Conservation (phyloP, 2,797 vertebrate genomes). For the Uromys caudimaculatus region DNA sequence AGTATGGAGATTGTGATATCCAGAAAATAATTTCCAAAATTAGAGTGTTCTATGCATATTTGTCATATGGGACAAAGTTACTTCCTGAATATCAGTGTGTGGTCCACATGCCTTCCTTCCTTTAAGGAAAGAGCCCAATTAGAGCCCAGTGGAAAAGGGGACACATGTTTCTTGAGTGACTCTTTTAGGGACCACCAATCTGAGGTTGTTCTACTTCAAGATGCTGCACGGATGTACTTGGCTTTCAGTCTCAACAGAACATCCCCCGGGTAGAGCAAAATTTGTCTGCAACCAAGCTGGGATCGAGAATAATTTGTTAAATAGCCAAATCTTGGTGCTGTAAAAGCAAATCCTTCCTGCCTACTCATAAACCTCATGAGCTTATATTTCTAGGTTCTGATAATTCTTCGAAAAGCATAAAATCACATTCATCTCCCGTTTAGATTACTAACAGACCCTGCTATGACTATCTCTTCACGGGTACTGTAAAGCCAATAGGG, state of each 20-base stretch:
- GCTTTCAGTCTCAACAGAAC: constrained; percentile 42
- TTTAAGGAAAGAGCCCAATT: constrained; percentile 58
- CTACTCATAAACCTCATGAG: constrained; percentile 45
- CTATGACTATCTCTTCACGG: constrained; percentile 10
- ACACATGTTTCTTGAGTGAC: constrained; percentile 56
- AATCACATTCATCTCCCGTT: not conserved
- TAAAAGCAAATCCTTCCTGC: constrained; percentile 36
- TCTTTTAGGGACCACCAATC: constrained; percentile 47
- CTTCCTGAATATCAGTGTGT: constrained; percentile 62
- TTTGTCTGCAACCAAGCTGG: constrained; percentile 54
- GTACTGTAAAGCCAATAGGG: not conserved
- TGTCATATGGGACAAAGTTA: not conserved
- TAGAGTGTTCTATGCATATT: not conserved
- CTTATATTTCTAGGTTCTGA: not conserved
- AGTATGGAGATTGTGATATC: not conserved
- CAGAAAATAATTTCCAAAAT: constrained; percentile 46
- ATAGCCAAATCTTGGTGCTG: constrained; percentile 3
- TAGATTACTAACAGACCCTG: not conserved
- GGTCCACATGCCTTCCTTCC: constrained; percentile 57
- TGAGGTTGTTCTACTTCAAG: constrained; percentile 43
- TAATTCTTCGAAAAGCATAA: not conserved
- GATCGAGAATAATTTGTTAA: constrained; percentile 51
- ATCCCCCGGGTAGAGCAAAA: constrained; percentile 42
- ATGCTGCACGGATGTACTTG: constrained; percentile 60
- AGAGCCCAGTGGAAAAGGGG: constrained; percentile 32